These are phyloP conservation scores for Frankliniella fusca DNA, from an alignment of 2,888 invertebrate genomes.

Conservation along the genomic window DNA sequence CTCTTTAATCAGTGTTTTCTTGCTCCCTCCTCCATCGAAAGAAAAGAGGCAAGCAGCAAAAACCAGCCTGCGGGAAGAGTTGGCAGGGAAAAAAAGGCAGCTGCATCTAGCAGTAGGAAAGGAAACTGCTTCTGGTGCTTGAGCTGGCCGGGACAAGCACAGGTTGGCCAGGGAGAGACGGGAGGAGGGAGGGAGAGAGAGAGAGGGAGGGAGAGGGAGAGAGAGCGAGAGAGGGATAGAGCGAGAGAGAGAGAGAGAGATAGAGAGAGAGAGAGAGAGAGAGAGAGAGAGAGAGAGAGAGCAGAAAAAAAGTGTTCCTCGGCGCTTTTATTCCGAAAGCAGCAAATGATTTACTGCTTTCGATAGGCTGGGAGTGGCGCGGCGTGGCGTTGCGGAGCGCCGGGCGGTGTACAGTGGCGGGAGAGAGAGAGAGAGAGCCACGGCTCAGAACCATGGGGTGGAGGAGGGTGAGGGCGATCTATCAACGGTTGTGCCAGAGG, in stretches of 20 bases:
- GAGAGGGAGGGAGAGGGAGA: neutral
- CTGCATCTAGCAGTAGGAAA: too few species aligned
- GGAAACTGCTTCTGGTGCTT: too few species aligned
- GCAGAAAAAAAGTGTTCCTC: neutral
- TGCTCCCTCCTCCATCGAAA: too few species aligned
- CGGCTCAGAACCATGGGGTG: too few species aligned
- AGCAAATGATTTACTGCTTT: slow-evolving; percentile 20
- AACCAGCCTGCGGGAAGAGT: too few species aligned
- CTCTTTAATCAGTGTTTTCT: too few species aligned
- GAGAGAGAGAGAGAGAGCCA: neutral
- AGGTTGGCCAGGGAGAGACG: neutral
- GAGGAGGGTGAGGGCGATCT: too few species aligned
- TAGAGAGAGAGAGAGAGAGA: neutral
- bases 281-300: neutral
- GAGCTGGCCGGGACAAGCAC: too few species aligned
- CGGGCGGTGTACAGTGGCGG: neutral
- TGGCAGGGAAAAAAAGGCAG: too few species aligned
- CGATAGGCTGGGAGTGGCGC: slow-evolving; percentile 1
- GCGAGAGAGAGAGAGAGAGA: neutral
- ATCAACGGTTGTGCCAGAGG: too few species aligned
- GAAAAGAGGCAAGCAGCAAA: too few species aligned
- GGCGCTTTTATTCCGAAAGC: neutral
- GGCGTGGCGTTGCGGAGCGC: neutral
- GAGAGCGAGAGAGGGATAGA: neutral
- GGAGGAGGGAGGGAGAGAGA: neutral